Conservation (phyloP, 92 coral and sea anemone species). For the Scolanthus callimorphus region DNA sequence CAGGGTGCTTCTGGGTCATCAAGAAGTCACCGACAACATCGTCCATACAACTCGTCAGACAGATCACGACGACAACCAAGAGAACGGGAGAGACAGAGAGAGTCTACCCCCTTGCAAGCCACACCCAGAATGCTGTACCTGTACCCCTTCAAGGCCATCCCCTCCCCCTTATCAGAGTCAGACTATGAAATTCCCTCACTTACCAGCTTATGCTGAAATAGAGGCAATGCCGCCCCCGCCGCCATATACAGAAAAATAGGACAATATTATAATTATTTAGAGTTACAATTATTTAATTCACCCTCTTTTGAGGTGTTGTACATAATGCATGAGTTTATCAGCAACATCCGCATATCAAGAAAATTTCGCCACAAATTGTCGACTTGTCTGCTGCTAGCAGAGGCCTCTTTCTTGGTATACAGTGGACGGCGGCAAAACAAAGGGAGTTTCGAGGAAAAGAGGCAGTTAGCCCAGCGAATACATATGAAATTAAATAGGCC, state of each 20-base stretch:
- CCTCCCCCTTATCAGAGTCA: conserved; percentile 63
- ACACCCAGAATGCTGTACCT: conserved; percentile 21
- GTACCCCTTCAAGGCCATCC: conserved; percentile 16
- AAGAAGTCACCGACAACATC: conserved; percentile 41
- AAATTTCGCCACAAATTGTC: no score
- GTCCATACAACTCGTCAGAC: conserved; percentile 27
- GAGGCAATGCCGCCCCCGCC: conserved; percentile 67
- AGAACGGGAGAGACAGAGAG: conserved; percentile 15
- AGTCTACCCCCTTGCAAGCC: conserved; percentile 8
- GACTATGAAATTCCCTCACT: conserved; percentile 57
- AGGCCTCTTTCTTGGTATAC: no score
- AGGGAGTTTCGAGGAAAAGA: no score
- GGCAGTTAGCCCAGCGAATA: no score
- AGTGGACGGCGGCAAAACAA: no score
- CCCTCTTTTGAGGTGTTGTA: neutral
- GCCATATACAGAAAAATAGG: conserved; percentile 39
- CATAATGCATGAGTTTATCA: no score
- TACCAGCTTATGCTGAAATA: conserved; percentile 68
- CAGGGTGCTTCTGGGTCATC: conserved; percentile 30
- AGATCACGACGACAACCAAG: conserved; percentile 26
- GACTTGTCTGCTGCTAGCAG: no score
- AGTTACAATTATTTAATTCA: no score
- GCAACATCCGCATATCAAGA: no score
- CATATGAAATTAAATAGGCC: no score
- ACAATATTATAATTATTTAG: neutral